Evolutionary conservation across 2,113 vertebrate genomes (phyloP).

Genomic region (Phylloscopus trochilus): DNA sequence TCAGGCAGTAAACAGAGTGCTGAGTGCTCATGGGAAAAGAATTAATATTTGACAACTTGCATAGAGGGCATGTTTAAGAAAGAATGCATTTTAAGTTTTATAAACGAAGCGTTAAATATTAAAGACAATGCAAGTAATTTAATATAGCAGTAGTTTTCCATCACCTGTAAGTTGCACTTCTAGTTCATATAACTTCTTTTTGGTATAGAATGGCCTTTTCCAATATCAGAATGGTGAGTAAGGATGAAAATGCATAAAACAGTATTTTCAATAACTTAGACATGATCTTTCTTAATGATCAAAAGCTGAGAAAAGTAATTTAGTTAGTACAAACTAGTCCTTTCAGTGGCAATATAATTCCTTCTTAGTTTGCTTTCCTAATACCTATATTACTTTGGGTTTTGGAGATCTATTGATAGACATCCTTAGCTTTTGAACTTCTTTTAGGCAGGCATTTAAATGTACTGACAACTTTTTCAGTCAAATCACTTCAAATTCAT

Average conservation of each 20-base stretch:
- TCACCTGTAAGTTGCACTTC: not conserved
- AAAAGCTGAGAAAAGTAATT: not conserved
- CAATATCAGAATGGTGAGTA: not conserved
- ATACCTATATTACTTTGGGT: not conserved
- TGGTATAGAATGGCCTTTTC: not conserved
- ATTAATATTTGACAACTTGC: not conserved
- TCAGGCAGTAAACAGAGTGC: not conserved
- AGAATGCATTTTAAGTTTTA: not conserved
- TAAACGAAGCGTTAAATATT: not conserved
- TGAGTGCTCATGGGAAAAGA: not conserved
- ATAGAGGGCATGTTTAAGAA: not conserved
- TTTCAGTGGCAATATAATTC: not conserved
- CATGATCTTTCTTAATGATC: not conserved
- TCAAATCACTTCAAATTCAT: not conserved
- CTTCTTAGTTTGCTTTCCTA: not conserved
- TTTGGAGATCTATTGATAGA: not conserved
- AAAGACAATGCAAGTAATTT: not conserved
- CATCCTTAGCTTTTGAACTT: not conserved
- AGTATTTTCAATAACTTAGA: not conserved
- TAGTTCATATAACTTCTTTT: not conserved
- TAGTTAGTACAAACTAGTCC: not conserved
- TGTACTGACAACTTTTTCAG: not conserved
- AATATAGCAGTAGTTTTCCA: not conserved
- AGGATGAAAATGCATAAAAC: not conserved
- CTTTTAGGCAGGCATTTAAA: not conserved